phyloP scores from a whole-genome alignment of 1,140 invertebrate genomes.

The Stegodyphus dumicola region DNA sequence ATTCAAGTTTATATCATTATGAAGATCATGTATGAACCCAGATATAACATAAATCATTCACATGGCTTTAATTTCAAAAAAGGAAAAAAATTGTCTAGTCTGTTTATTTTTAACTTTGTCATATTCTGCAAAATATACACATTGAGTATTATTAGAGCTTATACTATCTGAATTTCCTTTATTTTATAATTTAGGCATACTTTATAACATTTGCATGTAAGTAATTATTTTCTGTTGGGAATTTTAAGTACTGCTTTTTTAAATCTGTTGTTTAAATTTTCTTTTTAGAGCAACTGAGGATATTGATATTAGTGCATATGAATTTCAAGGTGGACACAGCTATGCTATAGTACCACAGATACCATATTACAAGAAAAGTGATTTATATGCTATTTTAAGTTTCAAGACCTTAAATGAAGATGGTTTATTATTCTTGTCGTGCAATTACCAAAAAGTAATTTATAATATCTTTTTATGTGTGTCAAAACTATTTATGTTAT shows the following conservation, averaged over 20 bases:
- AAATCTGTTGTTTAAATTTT: neutral
- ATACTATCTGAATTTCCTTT: neutral
- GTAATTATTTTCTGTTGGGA: too few species aligned
- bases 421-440: constrained; percentile 85
- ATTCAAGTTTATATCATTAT: too few species aligned
- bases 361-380: constrained; percentile 77
- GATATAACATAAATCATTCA: too few species aligned
- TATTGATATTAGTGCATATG: constrained; percentile 71
- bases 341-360: constrained; percentile 78
- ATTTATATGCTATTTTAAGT: constrained; percentile 81
- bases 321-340: constrained; percentile 83
- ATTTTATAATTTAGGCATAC: neutral
- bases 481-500: too few species aligned
- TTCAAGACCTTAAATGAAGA: constrained; percentile 90
- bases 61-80: too few species aligned
- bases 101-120: too few species aligned
- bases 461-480: neutral
- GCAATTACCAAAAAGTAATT: constrained; percentile 72
- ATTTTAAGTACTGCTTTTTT: too few species aligned
- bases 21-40: too few species aligned
- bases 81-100: too few species aligned
- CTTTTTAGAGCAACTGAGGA: constrained; percentile 71
- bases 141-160: neutral
- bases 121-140: neutral
- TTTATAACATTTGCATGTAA: neutral